Percentiles rank a stretch among this genome's conserved stretches.
Evolutionary conservation across 1,140 invertebrate species (phyloP).

Genomic region (Apis florea): DNA sequence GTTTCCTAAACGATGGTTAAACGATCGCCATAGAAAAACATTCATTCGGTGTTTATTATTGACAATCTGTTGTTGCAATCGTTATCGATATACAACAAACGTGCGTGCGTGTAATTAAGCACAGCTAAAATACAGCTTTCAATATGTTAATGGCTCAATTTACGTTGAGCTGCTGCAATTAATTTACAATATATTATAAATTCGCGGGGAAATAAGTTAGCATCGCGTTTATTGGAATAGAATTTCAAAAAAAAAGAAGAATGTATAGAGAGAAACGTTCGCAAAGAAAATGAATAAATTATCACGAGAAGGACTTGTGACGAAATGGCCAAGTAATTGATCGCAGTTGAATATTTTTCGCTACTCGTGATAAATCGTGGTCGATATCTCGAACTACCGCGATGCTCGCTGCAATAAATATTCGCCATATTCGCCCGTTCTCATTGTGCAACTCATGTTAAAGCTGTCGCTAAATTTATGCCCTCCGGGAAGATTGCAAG

Average conservation of each 20-base stretch:
- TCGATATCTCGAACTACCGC: background rate
- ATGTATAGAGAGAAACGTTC: too few species aligned
- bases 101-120: background rate
- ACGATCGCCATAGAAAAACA: background rate
- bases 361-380: background rate
- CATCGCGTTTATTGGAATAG: too few species aligned
- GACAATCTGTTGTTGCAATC: background rate
- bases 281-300: too few species aligned
- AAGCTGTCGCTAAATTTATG: constrained; percentile 32
- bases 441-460: constrained; percentile 3
- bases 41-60: background rate
- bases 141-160: too few species aligned
- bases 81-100: background rate
- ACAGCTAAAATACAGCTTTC: too few species aligned
- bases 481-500: background rate
- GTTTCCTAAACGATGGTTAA: background rate
- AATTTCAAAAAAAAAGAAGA: too few species aligned
- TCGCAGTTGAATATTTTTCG: background rate
- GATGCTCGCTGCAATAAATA: constrained; percentile 18
- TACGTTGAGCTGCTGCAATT: too few species aligned
- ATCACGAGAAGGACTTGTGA: too few species aligned
- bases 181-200: too few species aligned
- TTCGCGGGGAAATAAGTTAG: too few species aligned
- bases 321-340: background rate
- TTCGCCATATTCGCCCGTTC: constrained; percentile 17